A percentile compares a stretch with the other conserved stretches of the same genome.
Conservation (phyloP, 2,113 vertebrate genomes). For the Shinisaurus crocodilurus region DNA sequence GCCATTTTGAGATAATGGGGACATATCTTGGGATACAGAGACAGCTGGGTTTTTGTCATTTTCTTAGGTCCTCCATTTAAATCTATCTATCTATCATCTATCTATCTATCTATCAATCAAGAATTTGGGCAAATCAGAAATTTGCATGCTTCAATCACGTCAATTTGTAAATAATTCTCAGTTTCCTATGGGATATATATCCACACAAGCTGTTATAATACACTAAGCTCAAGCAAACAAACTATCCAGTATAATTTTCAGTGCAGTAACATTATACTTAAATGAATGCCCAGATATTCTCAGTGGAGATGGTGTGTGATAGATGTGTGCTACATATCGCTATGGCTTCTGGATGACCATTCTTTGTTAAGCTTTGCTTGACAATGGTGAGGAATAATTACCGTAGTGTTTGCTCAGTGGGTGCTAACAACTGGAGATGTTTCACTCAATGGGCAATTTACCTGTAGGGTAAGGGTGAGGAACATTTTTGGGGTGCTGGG, state of each 20-base stretch:
- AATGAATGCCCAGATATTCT: not conserved
- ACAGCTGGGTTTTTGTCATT: not conserved
- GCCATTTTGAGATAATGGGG: not conserved
- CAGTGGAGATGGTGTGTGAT: not conserved
- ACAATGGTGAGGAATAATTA: not conserved
- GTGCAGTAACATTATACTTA: not conserved
- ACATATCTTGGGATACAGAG: not conserved
- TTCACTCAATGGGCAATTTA: not conserved
- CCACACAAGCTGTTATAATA: not conserved
- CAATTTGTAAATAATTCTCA: not conserved
- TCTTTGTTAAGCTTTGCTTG: not conserved
- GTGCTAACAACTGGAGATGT: not conserved
- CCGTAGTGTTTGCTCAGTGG: not conserved
- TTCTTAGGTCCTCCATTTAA: not conserved
- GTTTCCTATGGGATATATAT: not conserved
- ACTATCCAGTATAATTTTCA: not conserved
- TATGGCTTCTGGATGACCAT: not conserved
- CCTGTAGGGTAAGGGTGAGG: not conserved
- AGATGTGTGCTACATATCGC: not conserved
- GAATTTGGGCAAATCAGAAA: not conserved
- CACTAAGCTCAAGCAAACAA: not conserved
- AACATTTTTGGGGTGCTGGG: not conserved
- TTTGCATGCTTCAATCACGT: no score
- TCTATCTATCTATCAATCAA: no score
- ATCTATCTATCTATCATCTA: no score